Evolutionary conservation across 2,113 vertebrate genomes (phyloP).

Genomic region (Oxyura jamaicensis): DNA sequence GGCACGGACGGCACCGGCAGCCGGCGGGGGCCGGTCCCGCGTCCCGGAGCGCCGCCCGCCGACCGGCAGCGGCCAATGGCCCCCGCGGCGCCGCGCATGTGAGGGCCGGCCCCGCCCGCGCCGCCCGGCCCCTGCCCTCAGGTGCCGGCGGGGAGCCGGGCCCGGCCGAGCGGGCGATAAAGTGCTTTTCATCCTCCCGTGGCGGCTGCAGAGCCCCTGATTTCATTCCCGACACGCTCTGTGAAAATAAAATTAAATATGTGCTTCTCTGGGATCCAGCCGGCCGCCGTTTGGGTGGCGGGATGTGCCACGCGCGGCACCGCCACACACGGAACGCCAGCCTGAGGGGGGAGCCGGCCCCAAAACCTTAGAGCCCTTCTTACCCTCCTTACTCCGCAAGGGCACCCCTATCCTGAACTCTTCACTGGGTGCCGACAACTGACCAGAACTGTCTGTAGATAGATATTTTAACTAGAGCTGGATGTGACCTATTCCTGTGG

Average conservation of each 20-base stretch:
- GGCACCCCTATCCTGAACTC: neutral
- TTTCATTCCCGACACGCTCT: no score
- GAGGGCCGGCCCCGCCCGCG: neutral
- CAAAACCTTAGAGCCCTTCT: neutral
- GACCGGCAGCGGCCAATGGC: slow-evolving; percentile 5
- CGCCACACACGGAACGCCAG: accelerated
- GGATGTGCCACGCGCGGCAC: neutral
- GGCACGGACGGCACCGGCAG: slow-evolving; percentile 4
- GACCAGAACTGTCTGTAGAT: neutral
- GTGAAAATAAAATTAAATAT: no score
- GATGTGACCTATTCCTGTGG: neutral
- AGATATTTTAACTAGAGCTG: neutral
- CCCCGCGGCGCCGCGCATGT: slow-evolving; percentile 4
- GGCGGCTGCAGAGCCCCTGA: no score
- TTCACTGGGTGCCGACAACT: neutral
- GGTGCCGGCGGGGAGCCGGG: neutral
- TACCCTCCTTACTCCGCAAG: neutral
- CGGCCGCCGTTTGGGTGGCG: neutral
- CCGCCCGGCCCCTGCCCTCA: slow-evolving; percentile 17
- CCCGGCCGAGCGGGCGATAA: no score
- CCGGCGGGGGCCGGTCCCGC: neutral
- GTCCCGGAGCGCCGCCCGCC: neutral
- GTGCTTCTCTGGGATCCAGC: no score
- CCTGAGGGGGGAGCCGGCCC: neutral
- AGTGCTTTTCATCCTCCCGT: no score